These are phyloP conservation scores for Plutella xylostella DNA, from an alignment of 2,888 invertebrate species.

Conservation along the genomic window DNA sequence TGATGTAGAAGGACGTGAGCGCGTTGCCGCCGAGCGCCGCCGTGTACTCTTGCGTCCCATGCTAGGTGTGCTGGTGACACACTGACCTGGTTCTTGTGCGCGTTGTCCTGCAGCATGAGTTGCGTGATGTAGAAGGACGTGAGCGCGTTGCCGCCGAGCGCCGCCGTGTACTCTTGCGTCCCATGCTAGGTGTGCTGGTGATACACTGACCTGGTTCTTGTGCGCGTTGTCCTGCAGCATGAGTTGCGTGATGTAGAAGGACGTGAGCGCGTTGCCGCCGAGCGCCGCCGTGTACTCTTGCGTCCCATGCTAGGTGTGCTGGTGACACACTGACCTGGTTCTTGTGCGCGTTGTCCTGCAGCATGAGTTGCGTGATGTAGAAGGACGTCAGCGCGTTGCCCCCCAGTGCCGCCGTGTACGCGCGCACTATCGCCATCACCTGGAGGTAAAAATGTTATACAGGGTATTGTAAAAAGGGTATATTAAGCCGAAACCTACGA, in stretches of 20 bases:
- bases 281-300: constrained; percentile 93
- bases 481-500: too few relatives aligned
- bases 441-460: too few relatives aligned
- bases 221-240: constrained; percentile 93
- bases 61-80: too few relatives aligned
- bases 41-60: constrained; percentile 93
- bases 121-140: constrained; percentile 95
- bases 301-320: too few relatives aligned
- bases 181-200: too few relatives aligned
- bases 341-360: constrained; percentile 94
- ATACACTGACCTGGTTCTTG: constrained; percentile 95
- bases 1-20: constrained; percentile 93
- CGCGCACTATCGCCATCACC: constrained; percentile 89
- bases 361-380: constrained; percentile 90
- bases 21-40: constrained; percentile 95
- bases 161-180: constrained; percentile 92
- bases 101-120: constrained; percentile 89
- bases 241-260: constrained; percentile 93
- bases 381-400: constrained; percentile 97
- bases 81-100: constrained; percentile 96
- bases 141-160: constrained; percentile 95
- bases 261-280: constrained; percentile 95
- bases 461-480: too few relatives aligned
- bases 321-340: constrained; percentile 83
- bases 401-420: constrained; percentile 92